Evolutionary conservation across 30 jellyfish, hydroid and myxozoan species (phyloP), one percentile per base, ranked within the genome.

Genomic region (Nemopilema nomurai): DNA sequence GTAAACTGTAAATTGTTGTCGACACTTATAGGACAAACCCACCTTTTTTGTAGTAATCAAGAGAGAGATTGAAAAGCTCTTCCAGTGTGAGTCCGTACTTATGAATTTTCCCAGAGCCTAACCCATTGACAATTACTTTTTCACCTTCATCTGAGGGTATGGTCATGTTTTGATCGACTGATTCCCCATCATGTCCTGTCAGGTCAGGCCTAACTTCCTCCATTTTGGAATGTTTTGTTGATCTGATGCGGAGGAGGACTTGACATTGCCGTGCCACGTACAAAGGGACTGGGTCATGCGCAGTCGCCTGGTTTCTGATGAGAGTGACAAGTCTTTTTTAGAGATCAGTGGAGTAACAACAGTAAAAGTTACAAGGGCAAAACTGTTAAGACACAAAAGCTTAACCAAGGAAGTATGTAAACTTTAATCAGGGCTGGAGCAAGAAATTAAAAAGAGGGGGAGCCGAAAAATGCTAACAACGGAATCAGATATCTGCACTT

Each of bases 11-110:
- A n/a, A n/a, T n/a, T n/a, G n/a, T n/a, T n/a, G n/a, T n/a, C n/a
- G n/a, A 41, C 57, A 41, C 6, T 41, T 41, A 16, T 85, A n/a
- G 17, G 30, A 62, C 26, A 19, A 1, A 19, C 66, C 52, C 75
- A 91, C 98, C 98, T 92, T 92, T 92, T 66, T 82, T 87, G 86
- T 92, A 92, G 77, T 80, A 92, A 49, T 76, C 90, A 28, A 92
- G 67, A 32, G 97, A 87, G 49, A 87, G 49, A 25, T 87, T 87
- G 89, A 87, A 92, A 21, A 81, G 85, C 25, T 92, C 98, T 31
- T 87, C 89, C 49, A 92, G 84, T 50, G 91, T 81, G 16, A 92
- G 78, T 21, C 96, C 96, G 75, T 49, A 89, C 73, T 80, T 80
- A 81, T 62, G 80, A 4, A 31, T 31, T 7, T 57, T 70, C 24